These are phyloP conservation scores for Eleutherodactylus coqui DNA, from an alignment of 2,797 vertebrate genomes.

Conservation along the genomic window DNA sequence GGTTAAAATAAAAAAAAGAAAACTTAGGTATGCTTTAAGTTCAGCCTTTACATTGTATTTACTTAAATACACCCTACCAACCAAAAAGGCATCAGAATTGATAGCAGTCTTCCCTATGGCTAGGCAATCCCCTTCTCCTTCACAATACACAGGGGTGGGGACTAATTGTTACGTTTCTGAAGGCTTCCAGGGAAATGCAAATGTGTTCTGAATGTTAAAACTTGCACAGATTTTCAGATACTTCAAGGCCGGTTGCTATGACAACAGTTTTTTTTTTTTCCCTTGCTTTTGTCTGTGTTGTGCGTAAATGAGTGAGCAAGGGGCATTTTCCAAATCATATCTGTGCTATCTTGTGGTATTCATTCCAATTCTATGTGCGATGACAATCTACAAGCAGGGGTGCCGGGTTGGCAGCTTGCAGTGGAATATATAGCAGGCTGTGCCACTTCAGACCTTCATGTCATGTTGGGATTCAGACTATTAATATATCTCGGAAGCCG, in stretches of 20 bases:
- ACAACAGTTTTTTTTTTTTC: conserved; percentile 70
- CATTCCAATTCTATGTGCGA: neutral
- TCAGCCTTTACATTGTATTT: neutral
- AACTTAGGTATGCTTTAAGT: too few relatives aligned
- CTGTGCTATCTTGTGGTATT: conserved; percentile 4
- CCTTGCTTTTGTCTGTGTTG: conserved; percentile 1
- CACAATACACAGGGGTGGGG: conserved; percentile 67
- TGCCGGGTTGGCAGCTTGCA: conserved; percentile 4
- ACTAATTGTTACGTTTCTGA: conserved; percentile 67
- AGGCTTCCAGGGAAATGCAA: conserved; percentile 74
- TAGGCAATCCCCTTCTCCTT: conserved; percentile 49
- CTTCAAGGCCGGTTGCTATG: conserved; percentile 77
- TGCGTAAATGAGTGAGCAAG: conserved; percentile 31
- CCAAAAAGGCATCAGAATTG: neutral
- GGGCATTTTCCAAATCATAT: conserved; percentile 46
- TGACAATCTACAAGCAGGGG: neutral
- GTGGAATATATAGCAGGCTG: conserved; percentile 12
- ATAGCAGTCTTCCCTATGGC: neutral
- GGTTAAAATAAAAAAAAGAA: too few relatives aligned
- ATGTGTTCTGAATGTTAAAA: conserved; percentile 77
- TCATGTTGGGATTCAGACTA: neutral
- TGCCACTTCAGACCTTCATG: conserved; percentile 4
- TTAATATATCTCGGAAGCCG: conserved; percentile 32
- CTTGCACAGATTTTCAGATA: conserved; percentile 80
- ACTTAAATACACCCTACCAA: neutral